Evolutionary conservation across 2,888 invertebrate species (phyloP), one percentile per base, ranked within the genome.

Genomic region (Nebria salina): DNA sequence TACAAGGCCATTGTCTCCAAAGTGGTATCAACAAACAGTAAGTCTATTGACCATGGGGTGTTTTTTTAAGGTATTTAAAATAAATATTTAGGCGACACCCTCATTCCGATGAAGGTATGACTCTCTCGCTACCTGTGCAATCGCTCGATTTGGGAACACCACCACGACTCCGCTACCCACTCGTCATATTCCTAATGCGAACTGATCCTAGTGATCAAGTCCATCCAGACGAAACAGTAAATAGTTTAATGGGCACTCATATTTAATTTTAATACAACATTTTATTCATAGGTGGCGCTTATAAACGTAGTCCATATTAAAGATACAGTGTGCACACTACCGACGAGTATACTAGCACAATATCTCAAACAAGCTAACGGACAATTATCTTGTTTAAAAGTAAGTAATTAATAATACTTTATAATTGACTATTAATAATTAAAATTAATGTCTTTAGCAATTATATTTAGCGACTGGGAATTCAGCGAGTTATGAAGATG

Each of bases 341-440:
- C 95, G 75, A 96, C 96, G 85, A 94, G 95, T 85, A 93, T 96
- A 86, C 91, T 96, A 84, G 95, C 95, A 73, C 96, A 96, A 89
- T 96, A 95, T 89, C 90, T 96, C 83, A 96, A 96, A 88, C 95
- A 96, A 89, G 94, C 95, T 74, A 94, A 94, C 85, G 95, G 95
- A 68, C 94, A 95, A 86, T 90, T 96, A 82, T 95, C 95, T 82
- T 95, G 95, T 87, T 91, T 96, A 84, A 95, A 96, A 93, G 96
- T 96, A 89, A 89, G 43, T 68, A 20, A 20, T 20, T 20, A 20
- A 20, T 1, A 20, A 20, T 20, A 20, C 20, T 20, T 20, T 20
- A 20, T 20, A 20, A 20, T 20, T 20, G 20, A 20, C 20, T 20
- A 20, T 20, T 20, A 20, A 20, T 20, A 20, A 20, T 20, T 20